A percentile compares a stretch with the other conserved stretches of the same genome.
These are phyloP conservation scores for Nomada fucata DNA, from an alignment of 2,888 invertebrate genomes.

Conservation along the genomic window DNA sequence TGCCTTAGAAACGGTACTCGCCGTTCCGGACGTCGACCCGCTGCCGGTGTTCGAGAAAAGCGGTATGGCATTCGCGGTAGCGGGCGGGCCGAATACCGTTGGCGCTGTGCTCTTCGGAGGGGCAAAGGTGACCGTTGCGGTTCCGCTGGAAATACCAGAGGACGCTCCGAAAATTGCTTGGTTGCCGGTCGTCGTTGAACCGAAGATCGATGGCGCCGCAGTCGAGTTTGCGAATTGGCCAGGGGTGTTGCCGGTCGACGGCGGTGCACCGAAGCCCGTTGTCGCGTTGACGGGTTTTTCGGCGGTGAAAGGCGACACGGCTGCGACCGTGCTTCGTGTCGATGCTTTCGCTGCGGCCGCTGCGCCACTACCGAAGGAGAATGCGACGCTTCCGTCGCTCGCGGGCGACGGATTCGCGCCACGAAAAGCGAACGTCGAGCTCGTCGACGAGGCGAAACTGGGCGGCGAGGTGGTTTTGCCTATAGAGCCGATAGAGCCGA, in stretches of 20 bases:
- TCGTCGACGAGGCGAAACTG: slow-evolving; percentile 31
- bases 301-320: background rate
- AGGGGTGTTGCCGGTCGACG: slow-evolving; percentile 1
- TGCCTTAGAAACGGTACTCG: slow-evolving; percentile 11
- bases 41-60: slow-evolving; percentile 26
- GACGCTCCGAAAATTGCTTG: slow-evolving; percentile 24
- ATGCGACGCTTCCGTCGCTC: slow-evolving; percentile 43
- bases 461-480: slow-evolving; percentile 6
- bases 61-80: slow-evolving; percentile 19
- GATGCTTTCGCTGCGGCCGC: slow-evolving; percentile 14
- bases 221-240: slow-evolving; percentile 57
- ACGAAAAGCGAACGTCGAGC: slow-evolving; percentile 46
- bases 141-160: background rate
- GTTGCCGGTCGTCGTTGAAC: slow-evolving; percentile 19
- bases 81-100: slow-evolving; percentile 60
- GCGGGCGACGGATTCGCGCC: slow-evolving; percentile 2
- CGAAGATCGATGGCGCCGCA: slow-evolving; percentile 43
- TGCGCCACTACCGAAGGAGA: slow-evolving; percentile 58
- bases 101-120: slow-evolving; percentile 59
- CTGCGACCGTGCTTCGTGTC: slow-evolving; percentile 3
- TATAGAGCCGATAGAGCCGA: slow-evolving; percentile 10
- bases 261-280: slow-evolving; percentile 37
- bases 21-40: background rate
- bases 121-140: slow-evolving; percentile 60
- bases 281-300: background rate